Conservation (phyloP, 1,140 invertebrate genomes). For the Heliconius congener region DNA sequence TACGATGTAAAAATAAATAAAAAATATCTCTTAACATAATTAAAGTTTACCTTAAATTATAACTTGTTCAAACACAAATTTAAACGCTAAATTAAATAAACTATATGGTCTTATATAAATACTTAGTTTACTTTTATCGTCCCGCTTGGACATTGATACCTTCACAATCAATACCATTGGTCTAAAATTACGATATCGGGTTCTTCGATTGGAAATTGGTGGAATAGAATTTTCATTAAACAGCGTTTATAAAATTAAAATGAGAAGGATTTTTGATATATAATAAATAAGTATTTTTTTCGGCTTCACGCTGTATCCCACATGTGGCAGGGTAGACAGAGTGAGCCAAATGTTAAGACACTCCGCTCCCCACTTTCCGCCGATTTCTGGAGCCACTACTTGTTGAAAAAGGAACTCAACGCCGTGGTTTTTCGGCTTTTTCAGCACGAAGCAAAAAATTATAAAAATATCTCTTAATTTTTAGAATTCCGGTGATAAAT, state of each 20-base stretch:
- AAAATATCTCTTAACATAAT: no score
- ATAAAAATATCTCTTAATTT: no score
- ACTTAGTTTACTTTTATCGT: background rate
- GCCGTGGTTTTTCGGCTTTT: no score
- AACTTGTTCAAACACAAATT: background rate
- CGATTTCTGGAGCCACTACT: no score
- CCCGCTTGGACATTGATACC: background rate
- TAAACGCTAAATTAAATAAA: background rate
- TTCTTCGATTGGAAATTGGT: background rate
- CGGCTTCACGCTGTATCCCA: no score
- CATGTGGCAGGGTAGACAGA: no score
- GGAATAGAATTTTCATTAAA: background rate
- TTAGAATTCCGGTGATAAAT: no score
- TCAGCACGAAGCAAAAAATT: no score
- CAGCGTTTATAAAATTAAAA: background rate
- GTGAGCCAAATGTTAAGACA: no score
- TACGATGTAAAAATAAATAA: background rate
- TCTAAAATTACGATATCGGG: background rate
- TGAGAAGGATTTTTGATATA: background rate
- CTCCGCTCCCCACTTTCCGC: no score
- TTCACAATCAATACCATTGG: background rate
- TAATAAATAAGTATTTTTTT: no score
- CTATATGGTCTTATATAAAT: background rate
- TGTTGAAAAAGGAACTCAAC: no score
- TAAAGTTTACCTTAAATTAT: background rate